Conservation (phyloP, 2,888 invertebrate genomes). For the Eilema caniola region DNA sequence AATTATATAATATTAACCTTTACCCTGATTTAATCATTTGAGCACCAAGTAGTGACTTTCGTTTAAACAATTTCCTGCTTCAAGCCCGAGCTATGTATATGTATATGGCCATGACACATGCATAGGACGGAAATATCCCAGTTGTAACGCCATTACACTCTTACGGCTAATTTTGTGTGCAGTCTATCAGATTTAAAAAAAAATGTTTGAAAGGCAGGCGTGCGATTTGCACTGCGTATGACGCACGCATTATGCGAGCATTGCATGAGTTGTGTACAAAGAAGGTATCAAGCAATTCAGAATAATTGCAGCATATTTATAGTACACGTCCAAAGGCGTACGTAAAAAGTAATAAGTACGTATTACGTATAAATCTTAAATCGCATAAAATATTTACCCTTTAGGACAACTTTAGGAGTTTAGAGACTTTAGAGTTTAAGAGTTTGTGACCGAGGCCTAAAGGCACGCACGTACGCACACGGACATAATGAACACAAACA, state of each 20-base stretch:
- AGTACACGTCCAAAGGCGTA: neutral
- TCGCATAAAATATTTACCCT: too few relatives aligned
- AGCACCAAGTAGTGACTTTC: constrained; percentile 28
- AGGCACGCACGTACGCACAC: too few relatives aligned
- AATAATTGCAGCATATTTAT: too few relatives aligned
- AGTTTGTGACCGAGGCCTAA: too few relatives aligned
- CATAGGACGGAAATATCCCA: constrained; percentile 28
- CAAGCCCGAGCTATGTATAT: constrained; percentile 17
- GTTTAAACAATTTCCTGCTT: constrained; percentile 29
- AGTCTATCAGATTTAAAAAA: neutral
- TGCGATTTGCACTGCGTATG: neutral
- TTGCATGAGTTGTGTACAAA: neutral
- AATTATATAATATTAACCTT: constrained; percentile 14
- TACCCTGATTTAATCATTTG: constrained; percentile 37
- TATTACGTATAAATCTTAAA: too few relatives aligned
- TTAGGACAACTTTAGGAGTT: too few relatives aligned
- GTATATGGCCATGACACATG: constrained; percentile 31
- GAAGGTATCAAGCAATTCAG: too few relatives aligned
- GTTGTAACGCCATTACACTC: neutral
- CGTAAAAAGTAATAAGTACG: neutral
- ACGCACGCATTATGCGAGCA: neutral
- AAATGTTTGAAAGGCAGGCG: neutral
- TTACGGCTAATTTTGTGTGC: neutral
- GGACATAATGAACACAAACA: too few relatives aligned
- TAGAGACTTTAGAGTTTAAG: too few relatives aligned